phyloP scores from a whole-genome alignment of 53 echinoderm and acorn worm genomes.

The Zoroaster sp. region DNA sequence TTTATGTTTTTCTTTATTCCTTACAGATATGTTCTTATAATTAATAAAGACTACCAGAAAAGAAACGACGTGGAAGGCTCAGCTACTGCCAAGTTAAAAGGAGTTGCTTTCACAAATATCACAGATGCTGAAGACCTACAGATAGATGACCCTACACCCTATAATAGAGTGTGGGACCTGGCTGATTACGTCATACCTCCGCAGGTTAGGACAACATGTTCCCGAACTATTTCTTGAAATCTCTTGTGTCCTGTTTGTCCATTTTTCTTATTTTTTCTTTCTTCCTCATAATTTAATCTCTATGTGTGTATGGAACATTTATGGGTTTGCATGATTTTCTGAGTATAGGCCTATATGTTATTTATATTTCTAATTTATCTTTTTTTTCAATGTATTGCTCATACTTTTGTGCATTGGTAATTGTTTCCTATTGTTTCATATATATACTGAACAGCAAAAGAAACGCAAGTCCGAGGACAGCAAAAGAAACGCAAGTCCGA shows the following conservation, averaged over 20 bases:
- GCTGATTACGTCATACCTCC: conserved; percentile 97
- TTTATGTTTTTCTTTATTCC: not conserved
- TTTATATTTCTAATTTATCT: too few relatives aligned
- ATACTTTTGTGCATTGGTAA: too few relatives aligned
- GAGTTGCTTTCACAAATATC: conserved; percentile 85
- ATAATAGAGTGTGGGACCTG: conserved; percentile 95
- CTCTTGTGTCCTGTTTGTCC: not conserved
- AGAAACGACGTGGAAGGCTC: conserved; percentile 83
- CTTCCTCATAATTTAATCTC: not conserved
- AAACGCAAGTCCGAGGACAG: too few relatives aligned
- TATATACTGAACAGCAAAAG: too few relatives aligned
- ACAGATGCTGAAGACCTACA: conserved; percentile 60
- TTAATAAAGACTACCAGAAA: conserved; percentile 87
- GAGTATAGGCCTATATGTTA: too few relatives aligned
- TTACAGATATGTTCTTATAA: conserved; percentile 87
- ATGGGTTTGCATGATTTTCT: not conserved
- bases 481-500: too few relatives aligned
- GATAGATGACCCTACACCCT: conserved; percentile 75
- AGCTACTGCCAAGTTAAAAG: conserved; percentile 91
- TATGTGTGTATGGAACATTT: too few relatives aligned
- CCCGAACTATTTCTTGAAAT: not conserved
- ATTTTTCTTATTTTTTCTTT: not conserved
- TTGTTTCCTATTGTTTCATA: too few relatives aligned
- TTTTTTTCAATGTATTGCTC: too few relatives aligned
- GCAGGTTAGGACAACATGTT: conserved; percentile 70